Base-by-base conservation (phyloP, 2,888 invertebrate genomes). In the Uloborus plumipes region DNA sequence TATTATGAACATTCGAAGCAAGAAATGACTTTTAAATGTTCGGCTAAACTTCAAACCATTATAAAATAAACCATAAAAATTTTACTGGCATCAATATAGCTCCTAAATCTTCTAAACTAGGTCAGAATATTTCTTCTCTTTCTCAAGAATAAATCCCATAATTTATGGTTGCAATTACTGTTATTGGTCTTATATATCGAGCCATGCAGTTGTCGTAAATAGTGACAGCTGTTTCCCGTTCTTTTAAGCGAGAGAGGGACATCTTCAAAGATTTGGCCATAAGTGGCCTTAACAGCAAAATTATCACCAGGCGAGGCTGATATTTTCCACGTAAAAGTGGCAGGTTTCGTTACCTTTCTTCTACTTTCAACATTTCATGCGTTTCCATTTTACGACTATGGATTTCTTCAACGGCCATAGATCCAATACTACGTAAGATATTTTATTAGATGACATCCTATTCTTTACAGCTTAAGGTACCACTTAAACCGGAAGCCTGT, bases 271-370 rank as follows among this genome's bases (percentile, higher is more conserved):
- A 67, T 67, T 47, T 31, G 59, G 59, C 67, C 59, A 67, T 75
- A 75, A 75, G 75, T 75, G 75, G 66, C 59, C 75, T 75, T 75
- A 75, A 75, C 75, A 75, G 67, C 66, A 66, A 75, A 75, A 75
- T 75, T 75, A 75, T 75, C 75, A 67, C 64, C 67, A 49, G 50
- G 58, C 49, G 47, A 55, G 58, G 55, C 22, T 66, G 66, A 59
- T 67, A 75, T 66, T 75, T 75, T 67, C 58, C 55, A 66, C 75
- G 59, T 75, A 58, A 66, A 61, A 58, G 67, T 75, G 59, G 75
- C 58, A 58, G 58, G 67, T 66, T 58, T 58, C 75, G 50, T 59
- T 67, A 59, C 51, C 67, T 67, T 59, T 75, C 20, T 66, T 20
- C 50, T 51, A 51, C 72, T 75, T 55, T 66, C 67, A 75, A 58